These are phyloP conservation scores for Rhopalosiphum nymphaeae DNA, from an alignment of 2,888 invertebrate genomes.

Conservation along the genomic window DNA sequence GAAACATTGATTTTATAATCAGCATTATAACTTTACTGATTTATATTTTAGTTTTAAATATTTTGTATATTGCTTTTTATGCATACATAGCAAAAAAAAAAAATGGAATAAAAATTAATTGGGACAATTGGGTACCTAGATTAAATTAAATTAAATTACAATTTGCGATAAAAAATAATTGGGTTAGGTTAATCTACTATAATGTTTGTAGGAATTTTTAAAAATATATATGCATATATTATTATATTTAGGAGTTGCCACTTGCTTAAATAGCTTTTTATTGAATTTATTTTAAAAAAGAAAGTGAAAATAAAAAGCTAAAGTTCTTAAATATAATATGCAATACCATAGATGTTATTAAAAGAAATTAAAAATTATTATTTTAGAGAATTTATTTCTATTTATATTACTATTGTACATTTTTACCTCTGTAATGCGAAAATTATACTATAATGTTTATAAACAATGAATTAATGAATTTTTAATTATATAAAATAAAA, in stretches of 20 bases:
- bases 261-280: not conserved
- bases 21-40: too few relatives aligned
- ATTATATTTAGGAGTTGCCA: not conserved
- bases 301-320: not conserved
- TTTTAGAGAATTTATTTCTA: not conserved
- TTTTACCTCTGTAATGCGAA: not conserved
- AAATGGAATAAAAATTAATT: not conserved
- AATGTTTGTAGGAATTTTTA: not conserved
- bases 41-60: not conserved
- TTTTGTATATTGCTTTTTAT: not conserved
- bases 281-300: not conserved
- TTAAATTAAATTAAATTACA: too few relatives aligned
- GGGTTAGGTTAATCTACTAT: not conserved
- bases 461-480: not conserved
- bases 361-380: not conserved
- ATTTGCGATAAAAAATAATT: too few relatives aligned
- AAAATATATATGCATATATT: not conserved
- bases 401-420: not conserved
- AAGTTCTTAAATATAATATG: not conserved
- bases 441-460: not conserved
- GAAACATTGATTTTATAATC: not conserved
- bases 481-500: not conserved
- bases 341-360: not conserved
- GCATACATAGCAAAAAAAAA: not conserved
- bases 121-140: too few relatives aligned